Percentiles rank a stretch among this genome's conserved stretches.
Evolutionary conservation across 2,113 vertebrate species (phyloP).

Genomic region (Gyps fulvus): DNA sequence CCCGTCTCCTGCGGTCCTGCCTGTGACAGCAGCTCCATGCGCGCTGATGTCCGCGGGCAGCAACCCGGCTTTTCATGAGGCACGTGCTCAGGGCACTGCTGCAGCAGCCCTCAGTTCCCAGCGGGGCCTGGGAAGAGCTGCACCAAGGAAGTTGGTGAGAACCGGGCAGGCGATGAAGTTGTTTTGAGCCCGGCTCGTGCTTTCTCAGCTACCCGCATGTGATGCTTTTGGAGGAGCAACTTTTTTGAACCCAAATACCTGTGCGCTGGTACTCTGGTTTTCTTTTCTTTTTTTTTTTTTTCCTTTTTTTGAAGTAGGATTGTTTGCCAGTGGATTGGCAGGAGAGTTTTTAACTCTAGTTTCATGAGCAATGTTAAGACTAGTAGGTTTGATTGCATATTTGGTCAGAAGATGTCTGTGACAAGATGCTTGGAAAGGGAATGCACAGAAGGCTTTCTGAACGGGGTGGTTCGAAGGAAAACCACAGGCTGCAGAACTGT

Average conservation of each 20-base stretch:
- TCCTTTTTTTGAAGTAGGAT: neutral
- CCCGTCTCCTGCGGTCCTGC: neutral
- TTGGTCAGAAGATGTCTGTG: neutral
- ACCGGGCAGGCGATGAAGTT: neutral
- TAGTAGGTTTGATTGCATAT: neutral
- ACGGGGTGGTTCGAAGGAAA: neutral
- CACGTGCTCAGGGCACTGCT: fast-evolving
- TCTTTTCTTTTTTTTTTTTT: too few relatives aligned
- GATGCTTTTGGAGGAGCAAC: neutral
- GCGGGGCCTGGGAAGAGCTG: neutral
- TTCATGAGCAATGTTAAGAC: neutral
- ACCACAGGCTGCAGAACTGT: neutral
- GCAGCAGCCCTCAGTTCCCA: neutral
- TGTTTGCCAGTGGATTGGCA: neutral
- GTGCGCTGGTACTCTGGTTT: neutral
- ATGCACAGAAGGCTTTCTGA: neutral
- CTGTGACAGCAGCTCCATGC: fast-evolving
- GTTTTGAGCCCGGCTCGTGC: neutral
- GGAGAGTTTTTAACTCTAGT: neutral
- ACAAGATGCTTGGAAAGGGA: neutral
- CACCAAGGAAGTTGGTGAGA: fast-evolving
- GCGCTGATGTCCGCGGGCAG: fast-evolving
- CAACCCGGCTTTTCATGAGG: fast-evolving
- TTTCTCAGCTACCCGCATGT: neutral
- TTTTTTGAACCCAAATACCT: neutral